These are phyloP conservation scores for Agyllia agylla DNA, from an alignment of 2,888 invertebrate species.

Conservation along the genomic window DNA sequence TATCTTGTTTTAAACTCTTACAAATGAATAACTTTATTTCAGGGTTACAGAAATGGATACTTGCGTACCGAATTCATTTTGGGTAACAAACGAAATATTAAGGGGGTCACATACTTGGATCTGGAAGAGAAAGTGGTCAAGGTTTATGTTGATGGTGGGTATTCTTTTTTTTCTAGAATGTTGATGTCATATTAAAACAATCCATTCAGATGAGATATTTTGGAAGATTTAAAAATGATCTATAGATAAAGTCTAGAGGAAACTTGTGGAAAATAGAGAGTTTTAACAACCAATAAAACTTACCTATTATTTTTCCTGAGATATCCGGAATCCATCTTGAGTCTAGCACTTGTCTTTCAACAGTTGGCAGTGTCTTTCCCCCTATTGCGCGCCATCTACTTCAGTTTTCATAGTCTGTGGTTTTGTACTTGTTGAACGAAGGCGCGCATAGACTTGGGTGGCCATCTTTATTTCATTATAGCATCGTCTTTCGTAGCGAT, in stretches of 20 bases:
- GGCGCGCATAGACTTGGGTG: background rate
- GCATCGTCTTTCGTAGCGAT: background rate
- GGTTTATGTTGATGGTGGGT: conserved; percentile 86
- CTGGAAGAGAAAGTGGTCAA: conserved; percentile 94
- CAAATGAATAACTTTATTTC: too few species aligned
- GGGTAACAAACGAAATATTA: conserved; percentile 92
- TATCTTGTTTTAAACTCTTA: too few species aligned
- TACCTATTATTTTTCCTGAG: background rate
- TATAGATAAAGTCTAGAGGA: too few species aligned
- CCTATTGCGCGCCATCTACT: background rate
- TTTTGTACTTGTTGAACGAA: background rate
- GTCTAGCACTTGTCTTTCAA: background rate
- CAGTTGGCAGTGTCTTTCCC: background rate
- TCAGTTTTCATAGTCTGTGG: background rate
- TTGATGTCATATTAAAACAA: too few species aligned
- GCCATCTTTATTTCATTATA: background rate
- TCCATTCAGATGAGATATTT: too few species aligned
- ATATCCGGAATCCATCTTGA: background rate
- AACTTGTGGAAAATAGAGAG: background rate
- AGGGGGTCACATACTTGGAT: conserved; percentile 94
- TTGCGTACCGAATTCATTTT: conserved; percentile 93
- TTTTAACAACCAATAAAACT: background rate
- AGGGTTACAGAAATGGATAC: conserved; percentile 94
- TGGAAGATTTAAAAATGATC: too few species aligned
- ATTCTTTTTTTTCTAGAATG: background rate